Evolutionary conservation across 1,140 invertebrate genomes (phyloP).

Genomic region (Chymomyza costata): DNA sequence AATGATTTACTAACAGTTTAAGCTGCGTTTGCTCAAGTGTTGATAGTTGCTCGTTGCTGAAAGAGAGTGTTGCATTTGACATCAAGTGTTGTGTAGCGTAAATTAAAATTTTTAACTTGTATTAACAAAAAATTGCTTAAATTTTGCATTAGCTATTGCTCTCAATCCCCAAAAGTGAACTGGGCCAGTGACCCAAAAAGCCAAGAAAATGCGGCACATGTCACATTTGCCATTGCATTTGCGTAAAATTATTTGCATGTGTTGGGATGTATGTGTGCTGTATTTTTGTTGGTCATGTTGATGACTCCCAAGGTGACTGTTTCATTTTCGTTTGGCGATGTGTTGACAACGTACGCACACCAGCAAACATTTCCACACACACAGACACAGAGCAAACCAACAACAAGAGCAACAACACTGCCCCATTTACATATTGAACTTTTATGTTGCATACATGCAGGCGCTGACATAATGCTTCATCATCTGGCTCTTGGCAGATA

Average conservation of each 20-base stretch:
- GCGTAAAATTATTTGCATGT: slow-evolving; percentile 29
- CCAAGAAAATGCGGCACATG: slow-evolving; percentile 51
- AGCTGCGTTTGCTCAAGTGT: too few species aligned
- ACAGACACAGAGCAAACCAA: slow-evolving; percentile 12
- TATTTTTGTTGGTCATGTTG: slow-evolving; percentile 28
- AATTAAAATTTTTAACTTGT: slow-evolving; percentile 23
- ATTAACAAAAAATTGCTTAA: not conserved
- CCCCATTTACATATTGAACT: slow-evolving; percentile 39
- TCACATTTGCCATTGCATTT: slow-evolving; percentile 52
- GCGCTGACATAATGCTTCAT: slow-evolving; percentile 24
- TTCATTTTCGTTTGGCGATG: slow-evolving; percentile 59
- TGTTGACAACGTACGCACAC: slow-evolving; percentile 54
- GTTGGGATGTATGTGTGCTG: slow-evolving; percentile 2
- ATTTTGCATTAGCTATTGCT: not conserved
- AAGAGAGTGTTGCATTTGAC: not conserved
- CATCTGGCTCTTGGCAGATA: slow-evolving; percentile 19
- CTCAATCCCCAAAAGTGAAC: slow-evolving; percentile 7
- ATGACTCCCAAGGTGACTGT: slow-evolving; percentile 69
- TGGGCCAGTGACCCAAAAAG: slow-evolving; percentile 55
- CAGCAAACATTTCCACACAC: slow-evolving; percentile 2
- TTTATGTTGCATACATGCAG: slow-evolving; percentile 13
- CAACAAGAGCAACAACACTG: too few species aligned
- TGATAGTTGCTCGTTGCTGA: not conserved
- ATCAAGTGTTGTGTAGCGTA: too few species aligned
- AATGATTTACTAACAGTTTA: slow-evolving; percentile 28